Percentiles rank a stretch among this genome's conserved stretches.
phyloP scores from a whole-genome alignment of 2,113 vertebrate genomes.

The Actenoides hombroni region DNA sequence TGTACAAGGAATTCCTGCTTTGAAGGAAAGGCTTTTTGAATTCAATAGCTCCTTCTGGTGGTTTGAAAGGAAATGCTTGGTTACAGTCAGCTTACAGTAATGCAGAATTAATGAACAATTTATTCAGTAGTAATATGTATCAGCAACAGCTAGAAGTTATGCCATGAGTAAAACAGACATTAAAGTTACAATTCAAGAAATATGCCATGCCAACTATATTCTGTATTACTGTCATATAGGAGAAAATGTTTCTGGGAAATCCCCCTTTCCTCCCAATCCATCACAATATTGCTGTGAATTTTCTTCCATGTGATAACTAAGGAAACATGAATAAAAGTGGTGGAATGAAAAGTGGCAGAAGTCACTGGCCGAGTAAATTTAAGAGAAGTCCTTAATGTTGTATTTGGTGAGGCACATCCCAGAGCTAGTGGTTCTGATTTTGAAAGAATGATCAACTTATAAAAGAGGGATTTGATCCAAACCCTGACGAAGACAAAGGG shows the following conservation, averaged over 20 bases:
- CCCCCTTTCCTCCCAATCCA: not conserved
- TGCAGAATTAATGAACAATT: not conserved
- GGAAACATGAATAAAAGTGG: not conserved
- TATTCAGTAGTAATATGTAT: not conserved
- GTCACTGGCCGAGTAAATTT: not conserved
- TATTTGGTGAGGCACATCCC: not conserved
- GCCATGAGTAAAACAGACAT: not conserved
- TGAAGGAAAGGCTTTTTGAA: not conserved
- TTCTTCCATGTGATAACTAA: not conserved
- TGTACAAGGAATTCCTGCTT: not conserved
- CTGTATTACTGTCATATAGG: not conserved
- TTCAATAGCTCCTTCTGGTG: constrained; percentile 63
- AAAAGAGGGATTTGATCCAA: not conserved
- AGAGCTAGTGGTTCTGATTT: not conserved
- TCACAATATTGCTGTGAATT: not conserved
- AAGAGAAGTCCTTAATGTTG: not conserved
- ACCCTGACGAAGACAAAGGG: not conserved
- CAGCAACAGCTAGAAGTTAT: not conserved
- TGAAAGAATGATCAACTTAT: not conserved
- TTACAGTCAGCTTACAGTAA: not conserved
- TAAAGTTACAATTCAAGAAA: not conserved
- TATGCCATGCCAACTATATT: not conserved
- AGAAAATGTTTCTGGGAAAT: not conserved
- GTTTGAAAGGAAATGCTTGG: not conserved
- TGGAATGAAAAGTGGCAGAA: not conserved